phyloP scores from a whole-genome alignment of 1,140 invertebrate species.

The Mactra quadrangularis region DNA sequence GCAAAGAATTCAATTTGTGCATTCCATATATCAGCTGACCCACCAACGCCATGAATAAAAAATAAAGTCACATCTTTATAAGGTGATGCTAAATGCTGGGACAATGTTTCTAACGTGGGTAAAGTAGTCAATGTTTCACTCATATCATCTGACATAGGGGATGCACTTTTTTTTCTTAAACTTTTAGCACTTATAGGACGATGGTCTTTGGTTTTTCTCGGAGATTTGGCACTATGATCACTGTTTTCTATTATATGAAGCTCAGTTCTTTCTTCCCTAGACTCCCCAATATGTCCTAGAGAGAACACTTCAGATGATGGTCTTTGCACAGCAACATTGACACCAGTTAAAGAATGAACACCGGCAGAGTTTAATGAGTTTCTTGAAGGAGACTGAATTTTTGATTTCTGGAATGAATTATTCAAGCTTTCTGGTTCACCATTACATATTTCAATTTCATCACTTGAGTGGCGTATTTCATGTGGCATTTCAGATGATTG shows the following conservation, averaged over 20 bases:
- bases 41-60: conserved; percentile 90
- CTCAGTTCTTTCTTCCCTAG: background rate
- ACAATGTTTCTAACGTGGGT: conserved; percentile 1
- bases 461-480: conserved; percentile 7
- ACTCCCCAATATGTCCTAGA: conserved; percentile 22
- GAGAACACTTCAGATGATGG: conserved; percentile 9
- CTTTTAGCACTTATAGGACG: conserved; percentile 55
- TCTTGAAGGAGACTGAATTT: conserved; percentile 34
- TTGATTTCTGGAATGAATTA: background rate
- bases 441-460: background rate
- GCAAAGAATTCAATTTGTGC: conserved; percentile 87
- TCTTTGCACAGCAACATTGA: conserved; percentile 29
- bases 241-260: background rate
- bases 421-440: background rate
- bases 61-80: conserved; percentile 83
- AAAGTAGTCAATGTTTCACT: conserved; percentile 23
- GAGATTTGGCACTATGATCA: conserved; percentile 15
- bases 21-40: conserved; percentile 88
- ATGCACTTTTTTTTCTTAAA: conserved; percentile 11
- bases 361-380: conserved; percentile 26
- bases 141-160: conserved; percentile 18
- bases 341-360: conserved; percentile 29
- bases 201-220: conserved; percentile 53
- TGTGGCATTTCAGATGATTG: background rate
- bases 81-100: conserved; percentile 27